These are phyloP conservation scores for Coleophora flavipennella DNA, from an alignment of 2,888 invertebrate genomes.

Conservation along the genomic window DNA sequence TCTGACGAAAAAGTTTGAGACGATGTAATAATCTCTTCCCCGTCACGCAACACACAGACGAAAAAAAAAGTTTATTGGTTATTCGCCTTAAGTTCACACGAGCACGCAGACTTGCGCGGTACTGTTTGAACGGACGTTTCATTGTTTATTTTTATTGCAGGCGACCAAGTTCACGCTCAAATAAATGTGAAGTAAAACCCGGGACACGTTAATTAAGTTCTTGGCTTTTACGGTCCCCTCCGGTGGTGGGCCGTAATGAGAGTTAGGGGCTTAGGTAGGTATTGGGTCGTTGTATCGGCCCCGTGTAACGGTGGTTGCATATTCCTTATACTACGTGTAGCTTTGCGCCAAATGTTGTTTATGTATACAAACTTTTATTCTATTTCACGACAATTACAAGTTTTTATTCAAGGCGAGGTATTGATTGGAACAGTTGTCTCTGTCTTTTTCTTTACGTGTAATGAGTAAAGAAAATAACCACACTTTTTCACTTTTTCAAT, in stretches of 20 bases:
- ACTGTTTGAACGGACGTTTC: conserved; percentile 10
- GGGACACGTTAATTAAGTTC: conserved; percentile 17
- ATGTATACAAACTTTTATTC: too few relatives aligned
- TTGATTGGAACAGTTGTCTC: too few relatives aligned
- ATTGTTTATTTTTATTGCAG: conserved; percentile 18
- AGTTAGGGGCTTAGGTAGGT: conserved; percentile 24
- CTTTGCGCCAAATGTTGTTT: too few relatives aligned
- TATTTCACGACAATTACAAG: too few relatives aligned
- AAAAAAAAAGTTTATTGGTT: too few relatives aligned
- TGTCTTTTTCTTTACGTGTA: too few relatives aligned
- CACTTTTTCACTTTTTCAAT: too few relatives aligned
- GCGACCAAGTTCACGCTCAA: conserved; percentile 16
- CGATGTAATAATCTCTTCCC: too few relatives aligned
- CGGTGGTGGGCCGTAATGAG: conserved; percentile 11
- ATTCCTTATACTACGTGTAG: neutral
- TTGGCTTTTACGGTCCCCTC: conserved; percentile 15
- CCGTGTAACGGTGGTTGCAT: conserved; percentile 5
- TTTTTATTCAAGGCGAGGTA: too few relatives aligned
- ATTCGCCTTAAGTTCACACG: neutral
- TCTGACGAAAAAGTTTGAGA: too few relatives aligned
- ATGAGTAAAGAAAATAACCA: too few relatives aligned
- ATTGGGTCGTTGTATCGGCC: conserved; percentile 23
- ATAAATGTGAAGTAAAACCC: conserved; percentile 17
- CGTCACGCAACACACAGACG: too few relatives aligned
- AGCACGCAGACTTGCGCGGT: neutral